These are phyloP conservation scores for Athrips mouffetella DNA, from an alignment of 2,888 invertebrate species.

Conservation along the genomic window DNA sequence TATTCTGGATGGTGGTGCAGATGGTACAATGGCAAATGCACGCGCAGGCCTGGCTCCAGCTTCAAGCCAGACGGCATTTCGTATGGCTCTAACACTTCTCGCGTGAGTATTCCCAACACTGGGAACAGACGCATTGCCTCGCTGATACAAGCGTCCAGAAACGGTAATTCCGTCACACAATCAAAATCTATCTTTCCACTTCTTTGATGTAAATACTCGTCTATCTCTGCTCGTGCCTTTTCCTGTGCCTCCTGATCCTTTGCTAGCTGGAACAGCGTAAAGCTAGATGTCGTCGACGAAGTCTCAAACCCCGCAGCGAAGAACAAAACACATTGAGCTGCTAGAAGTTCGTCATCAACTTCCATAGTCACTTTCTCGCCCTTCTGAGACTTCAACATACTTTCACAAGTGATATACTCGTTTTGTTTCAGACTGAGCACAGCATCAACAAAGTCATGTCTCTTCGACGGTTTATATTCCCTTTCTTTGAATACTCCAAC, in stretches of 20 bases:
- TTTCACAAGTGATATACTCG: constrained; percentile 33
- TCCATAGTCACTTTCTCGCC: constrained; percentile 29
- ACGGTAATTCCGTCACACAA: constrained; percentile 44
- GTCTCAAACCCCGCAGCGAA: constrained; percentile 55
- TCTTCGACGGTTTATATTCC: constrained; percentile 20
- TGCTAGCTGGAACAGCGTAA: constrained; percentile 44
- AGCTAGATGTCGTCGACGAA: constrained; percentile 39
- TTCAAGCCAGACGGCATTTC: constrained; percentile 33
- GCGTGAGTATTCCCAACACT: constrained; percentile 36
- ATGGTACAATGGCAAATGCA: constrained; percentile 44
- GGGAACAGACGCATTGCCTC: constrained; percentile 54
- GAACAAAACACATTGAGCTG: constrained; percentile 75
- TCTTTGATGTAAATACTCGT: constrained; percentile 30
- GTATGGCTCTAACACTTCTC: constrained; percentile 47
- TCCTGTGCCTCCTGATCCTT: constrained; percentile 38
- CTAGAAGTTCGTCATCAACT: constrained; percentile 60
- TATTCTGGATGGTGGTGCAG: constrained; percentile 39
- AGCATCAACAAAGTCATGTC: constrained; percentile 32
- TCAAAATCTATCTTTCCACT: constrained; percentile 35
- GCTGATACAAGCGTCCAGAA: constrained; percentile 43
- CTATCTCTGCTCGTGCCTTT: constrained; percentile 39
- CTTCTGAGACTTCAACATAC: constrained; percentile 19
- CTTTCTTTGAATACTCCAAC: constrained; percentile 23
- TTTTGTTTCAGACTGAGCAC: constrained; percentile 27
- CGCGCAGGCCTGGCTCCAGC: constrained; percentile 37